Evolutionary conservation across 1,140 invertebrate genomes (phyloP), one percentile per base, ranked within the genome.

Genomic region (Musca vetustissima): DNA sequence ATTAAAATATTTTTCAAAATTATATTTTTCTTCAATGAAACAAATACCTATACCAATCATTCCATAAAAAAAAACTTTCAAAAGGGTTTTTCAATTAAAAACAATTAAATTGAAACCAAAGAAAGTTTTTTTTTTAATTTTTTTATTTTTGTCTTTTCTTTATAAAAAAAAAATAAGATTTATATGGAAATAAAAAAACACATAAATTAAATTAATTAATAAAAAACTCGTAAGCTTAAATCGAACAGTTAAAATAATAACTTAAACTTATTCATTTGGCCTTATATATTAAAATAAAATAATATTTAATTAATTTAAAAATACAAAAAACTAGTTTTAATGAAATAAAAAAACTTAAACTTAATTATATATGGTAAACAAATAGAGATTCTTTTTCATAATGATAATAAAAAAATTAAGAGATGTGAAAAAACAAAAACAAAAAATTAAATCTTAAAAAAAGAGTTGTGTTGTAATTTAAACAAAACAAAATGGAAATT

Each of bases 401-500:
- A 32, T 32, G 28, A 32, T 32, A 32, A 4, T 32, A 32, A 32
- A 32, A 3, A 3, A 59, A 61, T 17, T 19, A 28, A 21, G 11
- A n/a, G n/a, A n/a, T n/a, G n/a, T n/a, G n/a, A n/a, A n/a, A 19
- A n/a, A 19, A 61, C 28, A 61, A 19, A 57, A 28, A 57, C 22
- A 28, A 28, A 28, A 28, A 28, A 28, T 28, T 4, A n/a, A 32
- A 36, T 68, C 24, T 59, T 55, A 48, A 57, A 66, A 36, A 32
- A 59, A n/a, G 61, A 49, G 49, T 69, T 69, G 68, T 53, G 68
- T 69, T 69, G 68, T 48, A 47, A 64, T 61, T 28, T 47, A 24
- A 59, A 25, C 36, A 36, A 59, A 55, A 70, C 22, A 68, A 71
- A 77, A 76, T 74, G 74, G 74, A 74, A 65, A 71, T 59, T 28